These are phyloP conservation scores for Steinernema carpocapsae DNA, from an alignment of 2,888 invertebrate species.

Conservation along the genomic window DNA sequence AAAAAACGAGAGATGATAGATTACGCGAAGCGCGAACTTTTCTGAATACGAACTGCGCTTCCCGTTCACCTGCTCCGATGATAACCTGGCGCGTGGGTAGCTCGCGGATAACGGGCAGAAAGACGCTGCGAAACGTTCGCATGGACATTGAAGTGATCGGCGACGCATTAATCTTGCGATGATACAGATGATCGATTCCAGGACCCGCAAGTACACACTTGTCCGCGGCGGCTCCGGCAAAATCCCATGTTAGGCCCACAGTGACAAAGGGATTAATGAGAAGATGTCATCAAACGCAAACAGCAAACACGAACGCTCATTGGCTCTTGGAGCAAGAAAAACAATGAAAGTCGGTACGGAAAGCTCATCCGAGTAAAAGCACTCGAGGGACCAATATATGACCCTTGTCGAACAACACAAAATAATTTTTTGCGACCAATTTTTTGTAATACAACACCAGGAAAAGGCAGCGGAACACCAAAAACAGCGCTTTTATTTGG, in stretches of 20 bases:
- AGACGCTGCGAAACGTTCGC: not conserved
- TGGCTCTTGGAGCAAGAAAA: not conserved
- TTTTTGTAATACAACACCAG: too few species aligned
- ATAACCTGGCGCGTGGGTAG: not conserved
- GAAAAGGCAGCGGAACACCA: too few species aligned
- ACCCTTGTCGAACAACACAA: not conserved
- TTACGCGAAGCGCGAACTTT: not conserved
- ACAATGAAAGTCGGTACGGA: not conserved
- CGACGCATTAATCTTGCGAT: constrained; percentile 13
- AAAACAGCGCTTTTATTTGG: too few species aligned
- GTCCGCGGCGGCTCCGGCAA: too few species aligned
- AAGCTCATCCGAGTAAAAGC: not conserved
- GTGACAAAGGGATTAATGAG: constrained; percentile 9
- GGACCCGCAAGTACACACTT: not conserved
- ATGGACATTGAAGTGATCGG: not conserved
- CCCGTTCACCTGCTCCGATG: not conserved
- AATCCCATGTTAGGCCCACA: too few species aligned
- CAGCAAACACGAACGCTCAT: constrained; percentile 11
- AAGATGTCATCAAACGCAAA: constrained; percentile 11
- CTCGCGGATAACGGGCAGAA: constrained; percentile 9
- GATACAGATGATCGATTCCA: not conserved
- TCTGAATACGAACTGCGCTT: constrained; percentile 5
- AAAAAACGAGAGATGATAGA: constrained; percentile 22
- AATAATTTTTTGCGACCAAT: too few species aligned
- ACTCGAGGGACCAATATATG: not conserved